A percentile compares a stretch with the other conserved stretches of the same genome.
Conservation (phyloP, 2,113 vertebrate genomes). For the Lepisosteus osseus region DNA sequence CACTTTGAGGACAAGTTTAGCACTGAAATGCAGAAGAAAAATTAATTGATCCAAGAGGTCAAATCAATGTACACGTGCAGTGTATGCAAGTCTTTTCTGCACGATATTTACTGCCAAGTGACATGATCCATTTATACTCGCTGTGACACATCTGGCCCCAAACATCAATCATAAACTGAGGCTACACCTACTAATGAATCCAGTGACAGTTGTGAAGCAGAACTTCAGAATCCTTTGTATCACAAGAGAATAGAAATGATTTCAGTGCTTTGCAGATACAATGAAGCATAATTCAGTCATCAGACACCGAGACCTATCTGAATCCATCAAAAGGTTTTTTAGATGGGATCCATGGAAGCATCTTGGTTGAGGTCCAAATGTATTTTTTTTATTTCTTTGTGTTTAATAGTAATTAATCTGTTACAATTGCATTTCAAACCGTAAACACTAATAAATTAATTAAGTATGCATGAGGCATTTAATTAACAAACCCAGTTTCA, state of each 20-base stretch:
- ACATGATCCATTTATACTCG: conserved; percentile 45
- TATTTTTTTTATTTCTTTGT: conserved; percentile 9
- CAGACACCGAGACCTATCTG: conserved; percentile 18
- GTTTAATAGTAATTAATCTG: too few relatives aligned
- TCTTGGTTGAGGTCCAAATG: conserved; percentile 26
- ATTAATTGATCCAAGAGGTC: conserved; percentile 36
- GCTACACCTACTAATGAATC: conserved; percentile 25
- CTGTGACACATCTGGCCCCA: conserved; percentile 34
- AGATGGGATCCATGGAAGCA: conserved; percentile 36
- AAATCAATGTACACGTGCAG: conserved; percentile 34
- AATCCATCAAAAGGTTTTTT: conserved; percentile 36
- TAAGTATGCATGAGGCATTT: too few relatives aligned
- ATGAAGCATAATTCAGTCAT: conserved; percentile 22
- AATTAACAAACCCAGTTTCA: too few relatives aligned
- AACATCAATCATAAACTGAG: conserved; percentile 38
- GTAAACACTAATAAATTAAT: too few relatives aligned
- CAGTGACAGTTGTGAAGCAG: conserved; percentile 16
- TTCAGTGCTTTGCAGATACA: conserved; percentile 25
- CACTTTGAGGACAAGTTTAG: conserved; percentile 12
- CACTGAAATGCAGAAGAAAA: conserved; percentile 24
- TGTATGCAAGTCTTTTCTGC: conserved; percentile 21
- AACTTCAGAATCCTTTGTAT: conserved; percentile 15
- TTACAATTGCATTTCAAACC: too few relatives aligned
- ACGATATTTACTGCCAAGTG: conserved; percentile 44
- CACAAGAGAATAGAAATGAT: conserved; percentile 10